Evolutionary conservation across 2,113 vertebrate species (phyloP), one percentile per base, ranked within the genome.

Genomic region (Tragulus kanchil): DNA sequence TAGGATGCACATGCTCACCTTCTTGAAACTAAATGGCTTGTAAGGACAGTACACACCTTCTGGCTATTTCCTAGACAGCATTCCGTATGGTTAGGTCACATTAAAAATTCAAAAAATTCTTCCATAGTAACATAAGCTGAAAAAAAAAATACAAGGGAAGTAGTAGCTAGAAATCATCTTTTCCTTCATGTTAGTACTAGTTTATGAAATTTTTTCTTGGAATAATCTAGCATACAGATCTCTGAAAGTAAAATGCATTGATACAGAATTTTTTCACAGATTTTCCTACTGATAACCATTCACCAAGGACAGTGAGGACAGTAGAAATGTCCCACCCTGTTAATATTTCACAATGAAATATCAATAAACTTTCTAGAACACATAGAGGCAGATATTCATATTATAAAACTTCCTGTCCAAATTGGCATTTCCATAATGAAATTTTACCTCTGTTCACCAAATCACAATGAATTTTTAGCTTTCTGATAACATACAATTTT

Each of bases 211-310:
- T 86, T 88, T 86, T 92, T 13, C 25, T 83, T 83, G 36, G 56
- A 67, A 50, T 90, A 94, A 42, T 81, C 5, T 85, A 77, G 16
- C 17, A 67, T 48, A 89, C 3, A 73, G 10, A 1, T 73, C 3
- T 86, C 52, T 95, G 52, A 14, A 96, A 97, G 85, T 85, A 93
- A 86, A 96, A 82, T 88, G 23, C 5, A 11, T 91, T 61, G 11
- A 93, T 48, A 81, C 2, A 42, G 36, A 90, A 97, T 83, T 58
- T 56, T 64, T 14, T 6, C 17, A 36, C 3, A 31, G 23, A 3
- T 69, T 69, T 94, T 85, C 45, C 58, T 82, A 65, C 17, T 73
- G 16, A 82, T 48, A 86, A 7, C n/a, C n/a, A 54, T 21, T 64
- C 52, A 2, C 7, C 16, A 56, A 89, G 15, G 25, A 90, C 3